These are phyloP conservation scores for Tolypeutes matacus DNA, from an alignment of 2,797 vertebrate species.

Conservation along the genomic window DNA sequence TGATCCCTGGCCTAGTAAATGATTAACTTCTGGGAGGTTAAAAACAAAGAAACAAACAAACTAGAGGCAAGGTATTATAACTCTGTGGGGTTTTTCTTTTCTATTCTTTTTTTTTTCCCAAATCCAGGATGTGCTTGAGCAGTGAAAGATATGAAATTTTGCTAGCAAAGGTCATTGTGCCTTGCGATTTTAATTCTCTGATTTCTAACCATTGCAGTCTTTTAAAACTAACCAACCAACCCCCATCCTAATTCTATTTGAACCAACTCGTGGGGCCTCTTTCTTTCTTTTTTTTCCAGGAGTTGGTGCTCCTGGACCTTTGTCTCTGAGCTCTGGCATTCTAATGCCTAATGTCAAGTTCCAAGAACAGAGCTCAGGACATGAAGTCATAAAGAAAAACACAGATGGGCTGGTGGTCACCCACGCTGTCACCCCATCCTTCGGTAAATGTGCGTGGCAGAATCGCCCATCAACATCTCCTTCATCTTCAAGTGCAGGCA, in stretches of 20 bases:
- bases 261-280: not conserved
- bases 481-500: not conserved
- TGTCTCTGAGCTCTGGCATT: not conserved
- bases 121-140: not conserved
- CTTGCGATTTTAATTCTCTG: not conserved
- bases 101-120: not conserved
- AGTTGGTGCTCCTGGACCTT: not conserved
- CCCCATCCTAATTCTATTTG: not conserved
- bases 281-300: too few relatives aligned
- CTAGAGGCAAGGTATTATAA: not conserved
- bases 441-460: not conserved
- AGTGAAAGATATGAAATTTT: not conserved
- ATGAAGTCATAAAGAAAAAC: not conserved
- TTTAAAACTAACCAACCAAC: not conserved
- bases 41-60: not conserved
- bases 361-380: not conserved
- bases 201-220: not conserved
- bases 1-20: not conserved
- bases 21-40: not conserved
- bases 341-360: not conserved
- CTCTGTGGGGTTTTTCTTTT: not conserved
- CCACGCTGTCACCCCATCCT: not conserved
- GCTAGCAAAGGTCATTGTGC: not conserved
- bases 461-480: not conserved
- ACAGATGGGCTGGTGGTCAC: fast-evolving